Evolutionary conservation across 1,140 invertebrate genomes (phyloP), one percentile per base, ranked within the genome.

Genomic region (Drosophila ogumai): DNA sequence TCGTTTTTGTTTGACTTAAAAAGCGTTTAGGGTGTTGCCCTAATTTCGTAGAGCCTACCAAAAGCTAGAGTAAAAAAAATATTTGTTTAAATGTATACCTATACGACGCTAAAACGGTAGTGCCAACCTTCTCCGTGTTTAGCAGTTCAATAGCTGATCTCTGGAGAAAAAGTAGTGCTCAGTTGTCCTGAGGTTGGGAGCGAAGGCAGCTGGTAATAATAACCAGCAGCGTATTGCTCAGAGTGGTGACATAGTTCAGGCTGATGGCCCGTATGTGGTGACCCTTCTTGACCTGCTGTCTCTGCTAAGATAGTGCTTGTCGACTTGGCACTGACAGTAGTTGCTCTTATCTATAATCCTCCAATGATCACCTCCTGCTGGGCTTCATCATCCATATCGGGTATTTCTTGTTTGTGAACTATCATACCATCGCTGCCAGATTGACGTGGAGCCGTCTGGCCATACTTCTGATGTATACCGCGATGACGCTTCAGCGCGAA

Each of bases 391-490:
- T 92, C 92, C 85, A 92, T 92, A 66, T 92, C 92, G 22, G 82
- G 79, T 15, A 92, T 69, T 65, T 92, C 92, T 43, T 92, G 91
- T 61, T 92, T 92, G 25, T 92, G 92, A 50, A 92, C 91, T 31
- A 92, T 82, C 55, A 92, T 82, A 4, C 91, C 79, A 52, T 92
- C 91, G 8, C 60, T 60, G 6, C 80, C 58, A 9, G 91, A 64
- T 31, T 92, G 90, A 9, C 92, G 75, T 10, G 92, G 92, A 12
- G 91, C 92, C 15, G 92, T 92, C 60, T 92, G 92, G 1, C 91
- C 96, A 82, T 96, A 96, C 92, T 96, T 96, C 78, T 96, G 95
- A 81, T 97, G 96, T 61, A 96, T 96, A 59, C 95, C 95, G 82
- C 95, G 94, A 91, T 97, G 96, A 67, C 96, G 93, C 79, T 96